These are phyloP conservation scores for Coenobita brevimanus DNA, from an alignment of 1,140 invertebrate species.

Conservation along the genomic window DNA sequence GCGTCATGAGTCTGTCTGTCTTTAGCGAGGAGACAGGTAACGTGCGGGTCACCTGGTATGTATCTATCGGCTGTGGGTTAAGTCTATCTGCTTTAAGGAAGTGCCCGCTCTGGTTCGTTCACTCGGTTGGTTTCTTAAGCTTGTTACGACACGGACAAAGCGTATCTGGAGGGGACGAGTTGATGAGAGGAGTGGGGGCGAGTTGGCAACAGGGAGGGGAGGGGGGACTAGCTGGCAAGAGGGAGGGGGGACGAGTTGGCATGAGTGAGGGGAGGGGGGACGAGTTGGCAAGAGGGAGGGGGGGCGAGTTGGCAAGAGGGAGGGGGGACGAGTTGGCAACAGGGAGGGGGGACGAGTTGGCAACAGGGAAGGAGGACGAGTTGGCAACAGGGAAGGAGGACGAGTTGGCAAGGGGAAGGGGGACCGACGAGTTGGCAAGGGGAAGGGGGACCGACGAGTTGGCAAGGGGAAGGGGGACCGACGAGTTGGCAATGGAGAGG, in stretches of 20 bases:
- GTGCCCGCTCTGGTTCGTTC: no score
- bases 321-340: not conserved
- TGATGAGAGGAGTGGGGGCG: not conserved
- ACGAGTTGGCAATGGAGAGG: not conserved
- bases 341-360: not conserved
- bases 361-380: not conserved
- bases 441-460: not conserved
- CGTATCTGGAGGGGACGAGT: not conserved
- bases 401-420: not conserved
- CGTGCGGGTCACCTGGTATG: no score
- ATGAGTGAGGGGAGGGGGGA: not conserved
- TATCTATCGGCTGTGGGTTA: no score
- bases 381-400: not conserved
- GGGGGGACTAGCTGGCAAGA: not conserved
- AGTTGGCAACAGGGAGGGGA: not conserved
- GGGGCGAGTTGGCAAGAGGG: not conserved
- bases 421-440: not conserved
- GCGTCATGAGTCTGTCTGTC: no score
- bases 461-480: not conserved
- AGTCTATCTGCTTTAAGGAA: no score
- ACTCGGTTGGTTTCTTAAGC: no score
- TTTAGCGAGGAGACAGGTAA: no score
- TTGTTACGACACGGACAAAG: not conserved
- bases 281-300: not conserved
- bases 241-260: not conserved